Base-by-base conservation (phyloP, 1,140 invertebrate genomes). In the Brachionus koreanus region DNA sequence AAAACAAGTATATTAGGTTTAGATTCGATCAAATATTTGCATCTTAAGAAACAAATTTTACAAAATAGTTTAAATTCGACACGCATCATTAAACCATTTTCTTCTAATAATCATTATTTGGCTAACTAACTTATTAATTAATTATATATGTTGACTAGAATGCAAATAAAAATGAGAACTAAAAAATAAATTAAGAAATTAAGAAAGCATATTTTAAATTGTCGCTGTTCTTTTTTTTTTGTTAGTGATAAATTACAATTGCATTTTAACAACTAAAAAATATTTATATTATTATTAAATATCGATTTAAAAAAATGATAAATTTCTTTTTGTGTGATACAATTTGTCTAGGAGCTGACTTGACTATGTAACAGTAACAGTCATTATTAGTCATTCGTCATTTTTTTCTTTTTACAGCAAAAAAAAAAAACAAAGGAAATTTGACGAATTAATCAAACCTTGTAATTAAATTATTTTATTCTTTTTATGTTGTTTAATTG, bases 261-360 rank as follows among this genome's bases (percentile, higher is more conserved):
- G 65, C 16, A 69, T 69, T 69, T 37, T 69, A 69, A 43, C 65
- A 69, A 37, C 65, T 69, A 39, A 23, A 19, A 39, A 69, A 39
- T 69, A 69, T 69, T 69, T 69, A 69, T 69, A 69, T 67, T 10
- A 67, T 67, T 67, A 67, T 69, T 69, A 69, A 69, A 69, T 69
- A 39, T 69, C 65, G 65, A 69, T 69, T 69, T 23, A n/a, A 65
- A 29, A 65, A 65, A 33, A 33, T 65, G 33, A 29, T 13, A 65
- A 23, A 65, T 65, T 65, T 65, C 12, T 33, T 6, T 65, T 65
- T 65, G 49, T n/a, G n/a, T 57, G 16, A 57, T n/a, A 57, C n/a
- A 57, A 57, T 57, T 23, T 57, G 19, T n/a, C 19, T 57, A 7
- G 49, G 49, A 19, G 19, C 19, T 57, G 5, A 9, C 0, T 5